These are phyloP conservation scores for Acanthosepion lycidas DNA, from an alignment of 2,888 invertebrate species.

Conservation along the genomic window DNA sequence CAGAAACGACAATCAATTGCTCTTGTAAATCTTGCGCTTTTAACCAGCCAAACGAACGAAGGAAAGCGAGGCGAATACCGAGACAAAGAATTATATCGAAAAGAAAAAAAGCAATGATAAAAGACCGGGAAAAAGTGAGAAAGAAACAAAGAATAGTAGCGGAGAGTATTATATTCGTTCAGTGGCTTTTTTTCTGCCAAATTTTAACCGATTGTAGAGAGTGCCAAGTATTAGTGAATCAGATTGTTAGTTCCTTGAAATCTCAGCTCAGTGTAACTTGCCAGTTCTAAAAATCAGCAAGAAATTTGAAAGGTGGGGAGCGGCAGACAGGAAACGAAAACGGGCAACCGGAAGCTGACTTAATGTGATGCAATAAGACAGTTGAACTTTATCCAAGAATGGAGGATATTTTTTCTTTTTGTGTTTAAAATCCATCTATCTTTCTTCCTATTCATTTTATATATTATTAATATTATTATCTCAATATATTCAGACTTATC, in stretches of 20 bases:
- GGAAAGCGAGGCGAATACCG: not conserved
- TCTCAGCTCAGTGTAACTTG: not conserved
- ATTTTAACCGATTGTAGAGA: slow-evolving; percentile 12
- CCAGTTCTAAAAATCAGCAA: not conserved
- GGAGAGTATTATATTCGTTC: not conserved
- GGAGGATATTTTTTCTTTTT: not conserved
- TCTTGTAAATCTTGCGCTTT: not conserved
- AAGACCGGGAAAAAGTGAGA: not conserved
- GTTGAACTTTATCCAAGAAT: slow-evolving; percentile 6
- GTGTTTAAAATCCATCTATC: not conserved
- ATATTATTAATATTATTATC: not conserved
- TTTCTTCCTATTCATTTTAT: not conserved
- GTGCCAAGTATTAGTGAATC: not conserved
- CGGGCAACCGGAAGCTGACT: not conserved
- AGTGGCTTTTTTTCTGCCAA: not conserved
- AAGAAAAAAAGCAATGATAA: not conserved
- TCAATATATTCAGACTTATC: not conserved
- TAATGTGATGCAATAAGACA: slow-evolving; percentile 21
- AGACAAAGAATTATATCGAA: not conserved
- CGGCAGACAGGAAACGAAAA: slow-evolving; percentile 17
- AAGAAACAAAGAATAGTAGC: not conserved
- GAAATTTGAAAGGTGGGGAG: not conserved
- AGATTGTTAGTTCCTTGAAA: not conserved
- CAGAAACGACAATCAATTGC: not conserved
- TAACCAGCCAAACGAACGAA: not conserved